Evolutionary conservation across 1,140 invertebrate genomes (phyloP), one percentile per base, ranked within the genome.

Genomic region (Drosophila parabipectinata): DNA sequence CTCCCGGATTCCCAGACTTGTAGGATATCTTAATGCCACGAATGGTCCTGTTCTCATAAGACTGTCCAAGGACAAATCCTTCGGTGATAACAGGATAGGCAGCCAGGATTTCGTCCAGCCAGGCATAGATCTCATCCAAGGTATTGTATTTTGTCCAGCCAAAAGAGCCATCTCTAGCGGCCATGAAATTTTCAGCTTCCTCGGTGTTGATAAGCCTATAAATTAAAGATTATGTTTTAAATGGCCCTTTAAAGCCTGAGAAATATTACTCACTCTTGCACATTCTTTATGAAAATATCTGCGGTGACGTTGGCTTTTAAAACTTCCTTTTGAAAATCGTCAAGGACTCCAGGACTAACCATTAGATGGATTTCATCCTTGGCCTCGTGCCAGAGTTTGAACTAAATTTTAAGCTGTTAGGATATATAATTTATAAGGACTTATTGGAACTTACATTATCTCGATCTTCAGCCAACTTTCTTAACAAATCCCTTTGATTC

Each of bases 31-130:
- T 94, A 1, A 96, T 63, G 1, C 93, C 94, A 7, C 93, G 91
- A 72, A 95, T 94, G n/a, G 93, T 92, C 8, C 94, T 91, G 0
- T 93, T 93, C 92, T 96, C 94, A 77, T 92, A 94, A 6, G 94
- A 94, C 39, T 82, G 56, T 4, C 90, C 90, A 12, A 90, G 92
- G 0, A 60, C 18, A 28, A 91, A 83, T 0, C 55, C 56, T 18
- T 77, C 73, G 0, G 76, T 73, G 0, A 75, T 28, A 2, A 26
- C n/a, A 0, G 92, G 90, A 69, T 93, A 91, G 15, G 59, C 47
- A 0, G 64, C 71, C 1, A 79, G 60, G n/a, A 94, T 77, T 9
- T 92, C 91, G 5, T 72, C 88, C 4, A 94, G 69, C 93, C 93
- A 94, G 10, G 67, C 69, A 26, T 93, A 91, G 18, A 94, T 94